These are phyloP conservation scores for Eupeodes corollae DNA, from an alignment of 1,140 invertebrate species.

Conservation along the genomic window DNA sequence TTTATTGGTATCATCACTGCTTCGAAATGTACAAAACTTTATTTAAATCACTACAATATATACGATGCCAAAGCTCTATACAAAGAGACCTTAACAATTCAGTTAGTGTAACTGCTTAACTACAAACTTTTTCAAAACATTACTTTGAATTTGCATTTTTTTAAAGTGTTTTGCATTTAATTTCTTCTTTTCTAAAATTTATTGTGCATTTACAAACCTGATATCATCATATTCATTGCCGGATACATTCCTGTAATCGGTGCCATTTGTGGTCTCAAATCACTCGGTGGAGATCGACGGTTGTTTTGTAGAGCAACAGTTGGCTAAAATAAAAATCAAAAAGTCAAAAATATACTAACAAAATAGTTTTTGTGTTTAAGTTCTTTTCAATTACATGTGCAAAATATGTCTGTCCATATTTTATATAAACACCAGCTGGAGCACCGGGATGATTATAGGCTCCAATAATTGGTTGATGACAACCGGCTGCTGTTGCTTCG, in stretches of 20 bases:
- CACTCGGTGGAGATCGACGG: conserved; percentile 32
- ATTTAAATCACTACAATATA: too few relatives aligned
- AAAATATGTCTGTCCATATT: conserved; percentile 37
- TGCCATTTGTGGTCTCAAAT: conserved; percentile 33
- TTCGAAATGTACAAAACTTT: too few relatives aligned
- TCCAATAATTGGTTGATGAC: conserved; percentile 15
- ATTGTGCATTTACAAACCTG: conserved; percentile 19
- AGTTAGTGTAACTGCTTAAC: too few relatives aligned
- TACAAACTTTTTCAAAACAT: too few relatives aligned
- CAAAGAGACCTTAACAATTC: too few relatives aligned
- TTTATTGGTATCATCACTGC: too few relatives aligned
- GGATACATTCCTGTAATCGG: conserved; percentile 35
- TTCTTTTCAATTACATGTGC: conserved; percentile 32
- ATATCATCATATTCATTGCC: conserved; percentile 35
- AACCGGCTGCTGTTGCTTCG: conserved; percentile 15
- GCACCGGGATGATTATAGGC: conserved; percentile 29
- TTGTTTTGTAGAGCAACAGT: conserved; percentile 35
- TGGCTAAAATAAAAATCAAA: conserved; percentile 15
- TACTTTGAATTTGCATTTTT: too few relatives aligned
- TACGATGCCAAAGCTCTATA: too few relatives aligned
- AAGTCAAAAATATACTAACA: neutral
- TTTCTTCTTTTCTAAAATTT: neutral
- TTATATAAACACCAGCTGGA: conserved; percentile 26
- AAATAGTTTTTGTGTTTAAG: neutral
- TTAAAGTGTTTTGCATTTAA: too few relatives aligned